Base-by-base conservation (phyloP, 2,888 invertebrate species). In the Eupithecia inturbata region DNA sequence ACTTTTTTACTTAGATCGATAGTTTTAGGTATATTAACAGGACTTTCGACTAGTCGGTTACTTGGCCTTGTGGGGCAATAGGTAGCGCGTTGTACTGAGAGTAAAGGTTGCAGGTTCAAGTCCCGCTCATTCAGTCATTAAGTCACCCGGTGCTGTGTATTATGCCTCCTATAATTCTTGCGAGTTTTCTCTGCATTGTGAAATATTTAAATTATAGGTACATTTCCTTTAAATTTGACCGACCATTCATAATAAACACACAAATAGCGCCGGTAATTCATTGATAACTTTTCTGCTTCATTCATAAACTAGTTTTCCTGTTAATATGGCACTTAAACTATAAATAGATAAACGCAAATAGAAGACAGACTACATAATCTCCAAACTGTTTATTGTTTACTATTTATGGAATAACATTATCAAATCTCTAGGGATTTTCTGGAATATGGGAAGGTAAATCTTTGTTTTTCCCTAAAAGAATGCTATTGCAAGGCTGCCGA, bases 261-360 rank as follows among this genome's bases (percentile, higher is more conserved):
- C 16, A 45, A 45, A 45, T 45, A 19, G 41, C 9, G 19, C 19
- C n/a, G 45, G n/a, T 53, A 22, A 53, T 53, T 22, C 10, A 22
- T 53, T 22, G 16, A 57, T 26, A 31, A 62, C 19, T 62, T 62
- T 60, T 14, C 6, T 9, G 10, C 3, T 62, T 31, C 62, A 62
- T 64, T 33, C n/a, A 33, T n/a, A 64, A 36, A 57, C 1, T 26
- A 53, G 53, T n/a, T 64, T 64, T 64, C 31, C 33, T 36, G 33
- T 36, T 36, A 12, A 36, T 64, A 36, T 22, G n/a, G 36, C 63
- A 26, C 0, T 26, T 57, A 57, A 57, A 57, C 12, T 14, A 53
- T 22, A 53, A 53, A 53, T 22, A 53, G 53, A 57, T 57, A 57
- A 26, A 57, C 26, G 36, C 33, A 64, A n/a, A 64, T 64, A 62